Evolutionary conservation across 2,113 vertebrate species (phyloP).

Genomic region (Pycnonotus jocosus): DNA sequence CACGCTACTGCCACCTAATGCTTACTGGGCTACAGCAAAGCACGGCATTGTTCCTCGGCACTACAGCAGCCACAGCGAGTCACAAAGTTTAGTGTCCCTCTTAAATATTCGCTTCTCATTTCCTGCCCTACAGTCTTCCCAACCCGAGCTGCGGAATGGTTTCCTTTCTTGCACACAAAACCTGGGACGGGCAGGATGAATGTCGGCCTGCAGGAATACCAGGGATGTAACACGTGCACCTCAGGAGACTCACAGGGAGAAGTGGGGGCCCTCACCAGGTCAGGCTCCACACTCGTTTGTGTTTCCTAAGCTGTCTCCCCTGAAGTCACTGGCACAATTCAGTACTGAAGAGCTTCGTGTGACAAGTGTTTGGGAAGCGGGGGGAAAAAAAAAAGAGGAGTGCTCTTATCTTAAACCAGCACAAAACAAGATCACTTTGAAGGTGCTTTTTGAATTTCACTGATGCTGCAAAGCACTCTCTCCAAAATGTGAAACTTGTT

Average conservation of each 20-base stretch:
- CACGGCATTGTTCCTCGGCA: background rate
- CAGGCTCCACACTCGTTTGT: background rate
- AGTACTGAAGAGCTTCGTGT: background rate
- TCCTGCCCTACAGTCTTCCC: background rate
- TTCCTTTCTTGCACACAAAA: background rate
- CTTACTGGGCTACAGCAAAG: constrained; percentile 20
- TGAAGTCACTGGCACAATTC: background rate
- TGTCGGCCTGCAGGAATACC: background rate
- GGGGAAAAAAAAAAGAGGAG: background rate
- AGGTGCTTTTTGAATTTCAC: background rate
- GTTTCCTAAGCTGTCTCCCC: background rate
- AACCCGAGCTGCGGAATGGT: background rate
- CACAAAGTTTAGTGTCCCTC: background rate
- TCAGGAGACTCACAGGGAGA: background rate
- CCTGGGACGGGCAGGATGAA: background rate
- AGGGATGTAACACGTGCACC: background rate
- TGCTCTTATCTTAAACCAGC: background rate
- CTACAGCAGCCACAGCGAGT: background rate
- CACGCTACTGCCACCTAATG: constrained; percentile 92
- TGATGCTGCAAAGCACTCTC: background rate
- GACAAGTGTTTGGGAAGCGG: background rate
- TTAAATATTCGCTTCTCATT: background rate
- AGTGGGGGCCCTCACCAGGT: background rate
- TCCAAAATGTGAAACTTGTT: background rate
- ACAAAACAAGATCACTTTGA: background rate